These are phyloP conservation scores for Phalacrocorax aristotelis DNA, from an alignment of 2,113 vertebrate genomes.

Conservation along the genomic window DNA sequence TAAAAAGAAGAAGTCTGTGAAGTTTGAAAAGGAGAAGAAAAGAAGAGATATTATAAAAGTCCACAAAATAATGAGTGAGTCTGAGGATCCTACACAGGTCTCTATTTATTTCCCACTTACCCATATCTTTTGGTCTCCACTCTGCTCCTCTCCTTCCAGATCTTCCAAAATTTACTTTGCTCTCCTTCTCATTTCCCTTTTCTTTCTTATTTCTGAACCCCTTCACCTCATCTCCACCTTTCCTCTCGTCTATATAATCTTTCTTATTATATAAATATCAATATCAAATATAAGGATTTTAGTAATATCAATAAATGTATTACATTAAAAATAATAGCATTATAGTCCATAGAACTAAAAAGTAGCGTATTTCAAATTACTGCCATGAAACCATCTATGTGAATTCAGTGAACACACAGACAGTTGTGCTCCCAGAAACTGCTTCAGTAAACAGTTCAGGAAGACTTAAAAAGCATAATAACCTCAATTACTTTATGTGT, in stretches of 20 bases:
- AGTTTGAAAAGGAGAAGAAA: slow-evolving; percentile 25
- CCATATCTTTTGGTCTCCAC: neutral
- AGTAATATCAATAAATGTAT: neutral
- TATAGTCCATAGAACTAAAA: neutral
- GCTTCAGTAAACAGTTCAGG: slow-evolving; percentile 20
- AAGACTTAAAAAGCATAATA: neutral
- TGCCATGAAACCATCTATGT: neutral
- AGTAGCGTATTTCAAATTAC: neutral
- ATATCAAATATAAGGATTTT: neutral
- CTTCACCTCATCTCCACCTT: neutral
- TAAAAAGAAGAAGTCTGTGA: slow-evolving; percentile 40
- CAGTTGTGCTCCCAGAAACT: neutral
- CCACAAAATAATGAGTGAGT: slow-evolving; percentile 43
- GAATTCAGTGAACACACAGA: neutral
- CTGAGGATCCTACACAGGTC: neutral
- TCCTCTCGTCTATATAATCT: neutral
- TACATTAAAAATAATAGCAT: neutral
- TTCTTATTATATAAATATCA: neutral
- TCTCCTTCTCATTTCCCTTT: neutral
- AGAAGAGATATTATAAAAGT: slow-evolving; percentile 13
- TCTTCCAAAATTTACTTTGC: neutral
- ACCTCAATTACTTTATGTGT: neutral
- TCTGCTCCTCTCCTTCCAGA: slow-evolving; percentile 20
- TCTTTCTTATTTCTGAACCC: neutral
- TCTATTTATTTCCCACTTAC: slow-evolving; percentile 26